A percentile compares a stretch with the other conserved stretches of the same genome.
phyloP scores from a whole-genome alignment of 2,113 vertebrate genomes.

The Grallaria varia region DNA sequence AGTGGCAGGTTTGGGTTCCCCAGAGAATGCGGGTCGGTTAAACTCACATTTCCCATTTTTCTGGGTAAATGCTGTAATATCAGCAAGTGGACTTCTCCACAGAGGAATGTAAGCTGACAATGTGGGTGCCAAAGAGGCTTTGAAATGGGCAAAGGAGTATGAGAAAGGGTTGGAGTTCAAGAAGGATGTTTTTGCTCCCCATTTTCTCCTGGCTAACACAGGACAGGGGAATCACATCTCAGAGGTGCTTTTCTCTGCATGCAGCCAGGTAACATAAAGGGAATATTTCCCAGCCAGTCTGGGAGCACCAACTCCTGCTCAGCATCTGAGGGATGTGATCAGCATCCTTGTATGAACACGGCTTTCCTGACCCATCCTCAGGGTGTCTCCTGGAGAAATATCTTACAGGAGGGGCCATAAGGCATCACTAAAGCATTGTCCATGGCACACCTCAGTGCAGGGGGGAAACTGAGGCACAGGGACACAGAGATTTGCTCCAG shows the following conservation, averaged over 20 bases:
- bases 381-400: background rate
- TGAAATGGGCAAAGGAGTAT: background rate
- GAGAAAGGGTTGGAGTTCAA: background rate
- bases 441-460: background rate
- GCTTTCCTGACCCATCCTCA: background rate
- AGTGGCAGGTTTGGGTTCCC: rapidly evolving
- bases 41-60: background rate
- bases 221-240: rapidly evolving
- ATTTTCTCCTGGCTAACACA: background rate
- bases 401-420: background rate
- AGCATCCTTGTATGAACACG: rapidly evolving
- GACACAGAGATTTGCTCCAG: background rate
- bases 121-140: background rate
- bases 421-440: background rate
- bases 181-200: background rate
- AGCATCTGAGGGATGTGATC: background rate
- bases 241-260: background rate
- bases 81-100: rapidly evolving
- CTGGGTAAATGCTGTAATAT: background rate
- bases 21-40: background rate
- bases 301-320: background rate
- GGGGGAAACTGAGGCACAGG: rapidly evolving
- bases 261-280: rapidly evolving
- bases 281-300: rapidly evolving
- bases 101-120: rapidly evolving